Conservation (phyloP, 2,797 vertebrate genomes). For the Sardinella longiceps region DNA sequence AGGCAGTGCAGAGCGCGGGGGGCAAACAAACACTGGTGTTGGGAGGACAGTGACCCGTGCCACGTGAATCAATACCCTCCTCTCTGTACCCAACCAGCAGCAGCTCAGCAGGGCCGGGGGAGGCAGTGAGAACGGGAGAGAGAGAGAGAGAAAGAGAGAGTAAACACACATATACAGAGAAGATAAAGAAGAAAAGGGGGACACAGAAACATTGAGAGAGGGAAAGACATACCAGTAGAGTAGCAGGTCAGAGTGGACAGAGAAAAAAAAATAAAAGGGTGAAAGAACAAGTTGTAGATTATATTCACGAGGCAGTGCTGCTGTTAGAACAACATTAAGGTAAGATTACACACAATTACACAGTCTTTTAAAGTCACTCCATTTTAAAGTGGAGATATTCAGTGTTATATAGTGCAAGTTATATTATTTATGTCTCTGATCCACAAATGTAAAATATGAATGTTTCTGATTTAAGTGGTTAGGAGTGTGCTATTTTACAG, state of each 20-base stretch:
- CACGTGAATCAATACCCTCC: conserved; percentile 76
- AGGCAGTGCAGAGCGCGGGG: conserved; percentile 54
- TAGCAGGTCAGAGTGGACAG: conserved; percentile 61
- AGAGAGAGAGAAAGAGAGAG: neutral
- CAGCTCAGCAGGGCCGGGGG: neutral
- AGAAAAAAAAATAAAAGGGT: conserved; percentile 48
- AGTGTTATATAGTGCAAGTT: too few species aligned
- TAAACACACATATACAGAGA: neutral
- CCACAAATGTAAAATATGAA: neutral
- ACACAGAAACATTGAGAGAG: neutral
- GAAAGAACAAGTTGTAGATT: conserved; percentile 63
- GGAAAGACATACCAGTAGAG: neutral
- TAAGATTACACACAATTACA: neutral
- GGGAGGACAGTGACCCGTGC: conserved; percentile 72
- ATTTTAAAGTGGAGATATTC: neutral
- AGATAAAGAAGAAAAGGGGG: neutral
- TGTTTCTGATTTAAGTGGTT: neutral
- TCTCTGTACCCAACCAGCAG: conserved; percentile 7
- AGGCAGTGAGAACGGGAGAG: neutral
- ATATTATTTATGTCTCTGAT: neutral
- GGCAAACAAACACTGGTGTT: conserved; percentile 73
- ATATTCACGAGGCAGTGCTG: neutral
- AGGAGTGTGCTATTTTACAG: neutral
- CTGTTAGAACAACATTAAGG: conserved; percentile 57
- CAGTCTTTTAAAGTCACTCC: neutral